Evolutionary conservation across 1,140 invertebrate species (phyloP).

Genomic region (Zaprionus capensis): DNA sequence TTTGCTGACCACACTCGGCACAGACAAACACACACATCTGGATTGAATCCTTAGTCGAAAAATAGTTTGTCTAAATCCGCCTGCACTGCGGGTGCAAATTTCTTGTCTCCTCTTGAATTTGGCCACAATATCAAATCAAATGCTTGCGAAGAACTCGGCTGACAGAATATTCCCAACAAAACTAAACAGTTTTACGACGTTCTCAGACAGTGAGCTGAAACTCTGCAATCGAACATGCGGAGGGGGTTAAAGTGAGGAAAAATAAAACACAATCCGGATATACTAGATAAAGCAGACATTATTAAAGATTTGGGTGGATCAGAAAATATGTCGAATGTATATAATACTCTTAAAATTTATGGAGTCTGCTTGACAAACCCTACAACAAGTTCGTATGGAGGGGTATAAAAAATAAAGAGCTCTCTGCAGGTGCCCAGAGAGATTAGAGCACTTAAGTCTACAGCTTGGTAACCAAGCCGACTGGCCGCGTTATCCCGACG

Average conservation of each 20-base stretch:
- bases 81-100: conserved; percentile 20
- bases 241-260: neutral
- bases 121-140: neutral
- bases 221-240: neutral
- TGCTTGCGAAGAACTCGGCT: neutral
- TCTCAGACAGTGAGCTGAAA: neutral
- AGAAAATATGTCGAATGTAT: too few species aligned
- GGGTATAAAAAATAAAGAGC: conserved; percentile 13
- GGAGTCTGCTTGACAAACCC: neutral
- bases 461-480: conserved; percentile 18
- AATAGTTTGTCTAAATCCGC: conserved; percentile 9
- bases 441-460: conserved; percentile 59
- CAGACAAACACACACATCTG: conserved; percentile 7
- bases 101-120: neutral
- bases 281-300: too few species aligned
- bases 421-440: conserved; percentile 27
- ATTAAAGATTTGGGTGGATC: too few species aligned
- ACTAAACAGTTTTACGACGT: neutral
- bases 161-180: neutral
- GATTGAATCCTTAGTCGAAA: conserved; percentile 17
- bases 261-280: neutral
- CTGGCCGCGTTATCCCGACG: conserved; percentile 10
- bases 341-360: neutral
- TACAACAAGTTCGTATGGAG: neutral
- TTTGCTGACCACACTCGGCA: conserved; percentile 51